A percentile compares a stretch with the other conserved stretches of the same genome.
These are phyloP conservation scores for Drosophila yooni DNA, from an alignment of 2,888 invertebrate genomes.

Conservation along the genomic window DNA sequence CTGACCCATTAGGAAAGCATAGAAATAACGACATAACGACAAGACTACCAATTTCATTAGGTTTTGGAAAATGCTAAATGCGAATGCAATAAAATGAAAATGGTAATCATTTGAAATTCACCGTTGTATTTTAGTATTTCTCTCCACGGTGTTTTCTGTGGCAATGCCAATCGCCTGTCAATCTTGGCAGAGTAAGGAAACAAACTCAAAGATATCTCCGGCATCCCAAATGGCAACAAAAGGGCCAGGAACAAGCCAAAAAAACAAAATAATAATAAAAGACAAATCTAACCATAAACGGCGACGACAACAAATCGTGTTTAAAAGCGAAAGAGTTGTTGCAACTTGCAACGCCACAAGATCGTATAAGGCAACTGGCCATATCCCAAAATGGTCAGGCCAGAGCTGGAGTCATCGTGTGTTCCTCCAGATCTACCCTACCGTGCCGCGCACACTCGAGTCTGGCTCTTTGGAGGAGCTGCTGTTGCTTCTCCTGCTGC, in stretches of 20 bases:
- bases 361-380: constrained; percentile 72
- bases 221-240: constrained; percentile 16
- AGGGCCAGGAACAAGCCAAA: constrained; percentile 19
- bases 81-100: neutral
- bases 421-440: constrained; percentile 22
- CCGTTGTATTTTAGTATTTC: neutral
- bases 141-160: neutral
- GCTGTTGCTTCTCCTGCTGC: constrained; percentile 13
- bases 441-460: constrained; percentile 26
- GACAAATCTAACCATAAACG: constrained; percentile 71
- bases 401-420: constrained; percentile 21
- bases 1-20: neutral
- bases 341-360: constrained; percentile 27
- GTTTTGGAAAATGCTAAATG: neutral
- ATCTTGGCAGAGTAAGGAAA: constrained; percentile 26
- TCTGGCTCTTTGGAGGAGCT: constrained; percentile 58
- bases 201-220: constrained; percentile 13
- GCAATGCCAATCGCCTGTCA: constrained; percentile 33
- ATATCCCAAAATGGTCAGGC: constrained; percentile 72
- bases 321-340: constrained; percentile 69
- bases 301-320: constrained; percentile 52
- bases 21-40: neutral
- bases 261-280: neutral
- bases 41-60: neutral
- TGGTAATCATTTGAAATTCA: neutral